Conservation (phyloP, 2,888 invertebrate genomes). For the Torymus texanus region DNA sequence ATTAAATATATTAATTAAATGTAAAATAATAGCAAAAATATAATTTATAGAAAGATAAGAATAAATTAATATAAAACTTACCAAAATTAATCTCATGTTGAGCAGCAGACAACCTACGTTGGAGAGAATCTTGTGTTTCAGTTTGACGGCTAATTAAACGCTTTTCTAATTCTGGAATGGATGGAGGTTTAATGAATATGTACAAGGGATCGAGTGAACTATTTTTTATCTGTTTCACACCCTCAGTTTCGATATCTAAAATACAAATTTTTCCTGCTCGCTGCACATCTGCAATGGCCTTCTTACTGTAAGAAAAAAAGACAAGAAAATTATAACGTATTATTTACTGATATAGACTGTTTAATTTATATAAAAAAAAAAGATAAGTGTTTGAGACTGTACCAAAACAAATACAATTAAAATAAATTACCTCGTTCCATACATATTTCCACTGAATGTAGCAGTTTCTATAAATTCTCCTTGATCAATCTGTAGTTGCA, state of each 20-base stretch:
- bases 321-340: background rate
- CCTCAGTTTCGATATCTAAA: constrained; percentile 96
- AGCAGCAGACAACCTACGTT: constrained; percentile 80
- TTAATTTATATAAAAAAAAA: too few relatives aligned
- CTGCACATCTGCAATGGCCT: constrained; percentile 88
- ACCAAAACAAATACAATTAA: too few relatives aligned
- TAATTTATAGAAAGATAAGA: background rate
- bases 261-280: constrained; percentile 91
- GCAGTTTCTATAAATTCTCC: constrained; percentile 96
- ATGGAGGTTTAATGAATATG: constrained; percentile 96
- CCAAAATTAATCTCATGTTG: constrained; percentile 83
- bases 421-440: constrained; percentile 90
- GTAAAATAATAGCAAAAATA: constrained; percentile 7
- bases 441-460: constrained; percentile 93
- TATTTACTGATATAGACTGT: too few relatives aligned
- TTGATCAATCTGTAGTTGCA: constrained; percentile 84
- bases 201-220: constrained; percentile 88
- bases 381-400: too few relatives aligned
- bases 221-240: constrained; percentile 91
- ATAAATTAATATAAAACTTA: constrained; percentile 64
- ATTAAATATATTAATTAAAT: constrained; percentile 5
- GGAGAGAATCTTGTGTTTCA: constrained; percentile 91
- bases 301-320: constrained; percentile 81
- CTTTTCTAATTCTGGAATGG: constrained; percentile 84
- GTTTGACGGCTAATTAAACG: constrained; percentile 88